phyloP scores from a whole-genome alignment of 1,140 invertebrate genomes.

The Eumeta japonica region DNA sequence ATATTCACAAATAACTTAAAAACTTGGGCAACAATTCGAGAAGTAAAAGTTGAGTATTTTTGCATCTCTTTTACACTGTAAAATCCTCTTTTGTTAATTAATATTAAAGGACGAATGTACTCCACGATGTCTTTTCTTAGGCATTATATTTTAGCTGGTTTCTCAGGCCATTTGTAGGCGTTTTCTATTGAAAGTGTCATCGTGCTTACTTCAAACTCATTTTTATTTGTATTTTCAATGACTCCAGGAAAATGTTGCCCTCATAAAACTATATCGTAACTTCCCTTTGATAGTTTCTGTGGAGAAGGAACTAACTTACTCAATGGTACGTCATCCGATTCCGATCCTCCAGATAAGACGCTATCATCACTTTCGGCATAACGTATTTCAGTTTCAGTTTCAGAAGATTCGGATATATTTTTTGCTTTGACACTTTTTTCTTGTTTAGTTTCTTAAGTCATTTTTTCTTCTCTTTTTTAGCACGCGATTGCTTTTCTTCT shows the following conservation, averaged over 20 bases:
- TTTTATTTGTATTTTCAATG: conserved; percentile 6
- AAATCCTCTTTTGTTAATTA: conserved; percentile 14
- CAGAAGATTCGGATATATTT: neutral
- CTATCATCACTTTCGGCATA: neutral
- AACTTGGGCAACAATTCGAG: too few species aligned
- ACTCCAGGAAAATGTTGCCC: conserved; percentile 10
- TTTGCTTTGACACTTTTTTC: neutral
- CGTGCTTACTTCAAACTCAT: conserved; percentile 8
- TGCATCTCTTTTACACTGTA: conserved; percentile 14
- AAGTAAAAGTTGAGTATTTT: conserved; percentile 16
- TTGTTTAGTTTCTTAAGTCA: too few species aligned
- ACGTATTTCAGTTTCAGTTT: conserved; percentile 1
- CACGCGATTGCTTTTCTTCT: neutral
- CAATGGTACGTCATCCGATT: conserved; percentile 4
- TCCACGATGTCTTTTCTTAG: conserved; percentile 10
- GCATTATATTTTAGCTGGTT: conserved; percentile 14
- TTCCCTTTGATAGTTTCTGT: neutral
- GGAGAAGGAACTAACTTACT: neutral
- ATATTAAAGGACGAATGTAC: conserved; percentile 8
- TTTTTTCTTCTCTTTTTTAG: conserved; percentile 1
- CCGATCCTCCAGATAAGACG: conserved; percentile 1
- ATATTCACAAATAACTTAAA: too few species aligned
- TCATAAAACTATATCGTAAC: conserved; percentile 9
- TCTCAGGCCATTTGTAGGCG: conserved; percentile 16
- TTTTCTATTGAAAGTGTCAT: conserved; percentile 14